Evolutionary conservation across 1,140 invertebrate species (phyloP).

Genomic region (Drosophila santomea): DNA sequence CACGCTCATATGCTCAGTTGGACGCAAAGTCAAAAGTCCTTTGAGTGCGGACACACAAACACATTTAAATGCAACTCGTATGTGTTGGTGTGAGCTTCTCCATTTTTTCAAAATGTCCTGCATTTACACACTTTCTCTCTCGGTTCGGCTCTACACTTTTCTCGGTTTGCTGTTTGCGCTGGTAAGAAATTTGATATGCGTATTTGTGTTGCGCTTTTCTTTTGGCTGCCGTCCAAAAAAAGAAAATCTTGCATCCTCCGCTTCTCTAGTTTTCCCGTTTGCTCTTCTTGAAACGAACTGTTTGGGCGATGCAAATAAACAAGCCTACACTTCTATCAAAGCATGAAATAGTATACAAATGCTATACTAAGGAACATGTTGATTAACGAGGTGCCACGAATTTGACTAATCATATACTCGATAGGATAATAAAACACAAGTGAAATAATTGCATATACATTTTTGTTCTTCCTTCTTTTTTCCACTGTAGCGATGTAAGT

Average conservation of each 20-base stretch:
- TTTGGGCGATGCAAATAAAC: slow-evolving; percentile 74
- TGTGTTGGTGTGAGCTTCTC: slow-evolving; percentile 15
- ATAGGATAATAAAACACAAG: not conserved
- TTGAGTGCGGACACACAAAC: slow-evolving; percentile 42
- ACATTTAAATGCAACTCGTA: slow-evolving; percentile 31
- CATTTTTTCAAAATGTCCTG: slow-evolving; percentile 17
- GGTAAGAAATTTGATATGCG: slow-evolving; percentile 75
- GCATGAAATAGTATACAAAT: no score
- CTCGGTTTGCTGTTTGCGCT: slow-evolving; percentile 34
- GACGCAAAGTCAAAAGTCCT: slow-evolving; percentile 80
- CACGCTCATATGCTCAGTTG: slow-evolving; percentile 82
- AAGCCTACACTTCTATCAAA: slow-evolving; percentile 23
- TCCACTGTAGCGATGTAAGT: slow-evolving; percentile 3
- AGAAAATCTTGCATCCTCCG: not conserved
- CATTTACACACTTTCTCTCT: slow-evolving; percentile 41
- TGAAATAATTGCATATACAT: not conserved
- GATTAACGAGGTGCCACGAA: no score
- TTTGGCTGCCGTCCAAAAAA: slow-evolving; percentile 63
- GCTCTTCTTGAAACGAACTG: slow-evolving; percentile 32
- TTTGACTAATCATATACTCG: no score
- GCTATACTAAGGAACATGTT: no score
- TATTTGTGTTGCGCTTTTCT: slow-evolving; percentile 77
- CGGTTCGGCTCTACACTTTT: slow-evolving; percentile 15
- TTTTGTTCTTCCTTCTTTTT: not conserved
- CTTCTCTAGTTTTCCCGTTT: slow-evolving; percentile 21